phyloP scores from a whole-genome alignment of 1,140 invertebrate species.

The Drosophila lacertosa region DNA sequence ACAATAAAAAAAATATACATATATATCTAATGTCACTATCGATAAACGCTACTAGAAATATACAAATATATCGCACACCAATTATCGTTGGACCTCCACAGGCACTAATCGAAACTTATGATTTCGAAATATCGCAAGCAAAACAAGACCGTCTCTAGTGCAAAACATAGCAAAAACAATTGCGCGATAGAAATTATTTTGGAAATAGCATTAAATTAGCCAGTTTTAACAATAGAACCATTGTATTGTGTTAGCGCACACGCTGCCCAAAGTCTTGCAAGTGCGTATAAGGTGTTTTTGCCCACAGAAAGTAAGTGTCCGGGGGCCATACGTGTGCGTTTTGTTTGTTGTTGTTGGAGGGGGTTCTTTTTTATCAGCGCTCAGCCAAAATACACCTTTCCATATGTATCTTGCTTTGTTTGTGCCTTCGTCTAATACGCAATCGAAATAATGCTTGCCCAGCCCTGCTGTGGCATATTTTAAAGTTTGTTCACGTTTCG shows the following conservation, averaged over 20 bases:
- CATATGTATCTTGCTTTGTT: slow-evolving; percentile 70
- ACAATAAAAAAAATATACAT: slow-evolving; percentile 43
- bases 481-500: slow-evolving; percentile 38
- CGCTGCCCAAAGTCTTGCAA: slow-evolving; percentile 6
- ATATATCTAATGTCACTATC: slow-evolving; percentile 8
- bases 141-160: slow-evolving; percentile 38
- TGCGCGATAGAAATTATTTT: slow-evolving; percentile 67
- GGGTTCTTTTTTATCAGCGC: slow-evolving; percentile 49
- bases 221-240: slow-evolving; percentile 25
- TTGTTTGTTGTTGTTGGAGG: slow-evolving; percentile 74
- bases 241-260: slow-evolving; percentile 10
- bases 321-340: slow-evolving; percentile 41
- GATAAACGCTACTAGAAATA: not conserved
- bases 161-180: slow-evolving; percentile 79
- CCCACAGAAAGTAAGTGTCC: slow-evolving; percentile 23
- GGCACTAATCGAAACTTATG: not conserved
- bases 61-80: slow-evolving; percentile 1
- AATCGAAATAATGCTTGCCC: slow-evolving; percentile 43
- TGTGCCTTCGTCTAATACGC: slow-evolving; percentile 57
- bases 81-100: not conserved
- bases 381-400: slow-evolving; percentile 58
- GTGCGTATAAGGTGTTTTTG: slow-evolving; percentile 18
- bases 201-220: slow-evolving; percentile 31
- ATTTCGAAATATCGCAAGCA: slow-evolving; percentile 6
- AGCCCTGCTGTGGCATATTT: slow-evolving; percentile 25